Percentiles rank a stretch among this genome's conserved stretches.
phyloP scores from a whole-genome alignment of 2,797 vertebrate genomes.

The Falco concolor region DNA sequence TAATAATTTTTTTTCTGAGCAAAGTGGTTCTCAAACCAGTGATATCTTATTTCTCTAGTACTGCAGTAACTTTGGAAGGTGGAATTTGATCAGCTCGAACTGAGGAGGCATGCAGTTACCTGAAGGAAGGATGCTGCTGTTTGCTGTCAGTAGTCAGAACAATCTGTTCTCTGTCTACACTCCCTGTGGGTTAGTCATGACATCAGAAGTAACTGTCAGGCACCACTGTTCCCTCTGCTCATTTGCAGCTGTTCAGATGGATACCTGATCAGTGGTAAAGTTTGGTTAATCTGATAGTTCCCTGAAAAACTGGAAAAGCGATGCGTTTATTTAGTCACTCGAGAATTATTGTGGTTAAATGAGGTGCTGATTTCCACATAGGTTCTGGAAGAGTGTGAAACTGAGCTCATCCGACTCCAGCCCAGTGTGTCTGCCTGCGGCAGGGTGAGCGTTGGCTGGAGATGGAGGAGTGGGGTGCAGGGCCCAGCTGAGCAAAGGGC shows the following conservation, averaged over 20 bases:
- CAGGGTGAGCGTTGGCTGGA: fast-evolving
- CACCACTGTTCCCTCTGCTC: not conserved
- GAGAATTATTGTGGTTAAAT: not conserved
- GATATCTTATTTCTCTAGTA: not conserved
- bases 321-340: not conserved
- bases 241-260: not conserved
- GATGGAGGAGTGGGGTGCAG: not conserved
- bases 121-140: not conserved
- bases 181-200: not conserved
- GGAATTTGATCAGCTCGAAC: not conserved
- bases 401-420: not conserved
- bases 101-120: not conserved
- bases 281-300: not conserved
- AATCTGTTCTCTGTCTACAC: not conserved
- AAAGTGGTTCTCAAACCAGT: not conserved
- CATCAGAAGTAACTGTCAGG: not conserved
- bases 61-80: not conserved
- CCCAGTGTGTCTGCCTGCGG: not conserved
- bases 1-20: not conserved
- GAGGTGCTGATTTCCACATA: not conserved
- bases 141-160: not conserved
- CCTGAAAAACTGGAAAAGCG: not conserved
- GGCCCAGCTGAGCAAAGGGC: not conserved
- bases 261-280: not conserved
- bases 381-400: not conserved